phyloP scores from a whole-genome alignment of 2,888 invertebrate species.

The Drosophila conformis region DNA sequence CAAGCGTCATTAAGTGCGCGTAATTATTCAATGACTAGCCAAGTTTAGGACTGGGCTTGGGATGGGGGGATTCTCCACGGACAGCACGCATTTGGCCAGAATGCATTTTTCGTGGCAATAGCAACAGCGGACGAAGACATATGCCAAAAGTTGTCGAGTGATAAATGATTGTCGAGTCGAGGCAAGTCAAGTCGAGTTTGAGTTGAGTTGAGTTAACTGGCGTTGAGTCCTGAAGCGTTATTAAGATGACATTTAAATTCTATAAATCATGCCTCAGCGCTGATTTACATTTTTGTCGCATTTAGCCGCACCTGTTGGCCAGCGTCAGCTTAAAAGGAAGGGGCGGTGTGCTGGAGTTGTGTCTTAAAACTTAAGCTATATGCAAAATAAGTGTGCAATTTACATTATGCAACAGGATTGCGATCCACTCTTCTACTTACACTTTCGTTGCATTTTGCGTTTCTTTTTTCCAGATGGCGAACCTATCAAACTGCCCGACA shows the following conservation, averaged over 20 bases:
- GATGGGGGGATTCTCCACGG: neutral
- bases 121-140: slow-evolving; percentile 39
- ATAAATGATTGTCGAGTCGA: slow-evolving; percentile 48
- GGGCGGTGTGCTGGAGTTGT: neutral
- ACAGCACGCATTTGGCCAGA: slow-evolving; percentile 56
- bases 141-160: slow-evolving; percentile 55
- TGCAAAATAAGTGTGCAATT: slow-evolving; percentile 57
- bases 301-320: slow-evolving; percentile 75
- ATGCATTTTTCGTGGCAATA: slow-evolving; percentile 30
- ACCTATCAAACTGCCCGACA: slow-evolving; percentile 96
- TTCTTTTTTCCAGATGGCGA: slow-evolving; percentile 90
- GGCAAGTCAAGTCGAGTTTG: slow-evolving; percentile 7
- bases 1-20: slow-evolving; percentile 80
- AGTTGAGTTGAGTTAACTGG: neutral
- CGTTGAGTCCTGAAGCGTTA: slow-evolving; percentile 36
- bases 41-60: slow-evolving; percentile 30
- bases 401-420: slow-evolving; percentile 59
- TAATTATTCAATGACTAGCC: slow-evolving; percentile 82
- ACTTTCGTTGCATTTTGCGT: slow-evolving; percentile 62
- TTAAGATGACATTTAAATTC: slow-evolving; percentile 74
- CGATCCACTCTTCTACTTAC: slow-evolving; percentile 53
- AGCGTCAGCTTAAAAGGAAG: neutral
- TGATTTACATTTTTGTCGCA: slow-evolving; percentile 78
- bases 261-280: slow-evolving; percentile 66
- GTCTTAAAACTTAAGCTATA: slow-evolving; percentile 20